Evolutionary conservation across 1,140 invertebrate species (phyloP).

Genomic region (Megathymus violae): DNA sequence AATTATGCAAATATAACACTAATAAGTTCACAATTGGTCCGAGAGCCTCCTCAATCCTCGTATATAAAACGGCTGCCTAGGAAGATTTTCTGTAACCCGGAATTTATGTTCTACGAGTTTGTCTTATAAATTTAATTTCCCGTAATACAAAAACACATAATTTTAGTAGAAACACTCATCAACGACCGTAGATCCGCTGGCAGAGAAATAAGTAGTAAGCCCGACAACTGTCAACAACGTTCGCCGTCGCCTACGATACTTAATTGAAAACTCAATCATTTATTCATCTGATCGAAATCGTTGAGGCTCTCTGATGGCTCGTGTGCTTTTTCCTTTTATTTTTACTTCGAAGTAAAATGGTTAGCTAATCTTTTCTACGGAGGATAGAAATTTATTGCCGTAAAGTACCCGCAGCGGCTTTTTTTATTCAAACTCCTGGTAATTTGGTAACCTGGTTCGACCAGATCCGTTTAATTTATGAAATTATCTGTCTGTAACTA

Average conservation of each 20-base stretch:
- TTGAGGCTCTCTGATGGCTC: slow-evolving; percentile 73
- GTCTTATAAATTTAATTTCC: too few species aligned
- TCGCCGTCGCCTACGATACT: slow-evolving; percentile 67
- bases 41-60: too few species aligned
- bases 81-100: too few species aligned
- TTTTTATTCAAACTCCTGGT: slow-evolving; percentile 39
- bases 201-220: slow-evolving; percentile 18
- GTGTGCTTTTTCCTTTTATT: slow-evolving; percentile 65
- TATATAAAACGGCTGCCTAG: too few species aligned
- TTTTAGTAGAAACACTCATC: too few species aligned
- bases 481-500: not conserved
- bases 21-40: too few species aligned
- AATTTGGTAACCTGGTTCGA: not conserved
- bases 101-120: too few species aligned
- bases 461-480: slow-evolving; percentile 3
- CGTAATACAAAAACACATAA: too few species aligned
- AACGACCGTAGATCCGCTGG: not conserved
- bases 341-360: slow-evolving; percentile 67
- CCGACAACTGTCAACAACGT: slow-evolving; percentile 75
- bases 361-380: slow-evolving; percentile 65
- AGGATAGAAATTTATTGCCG: slow-evolving; percentile 50
- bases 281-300: slow-evolving; percentile 79
- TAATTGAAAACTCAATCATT: slow-evolving; percentile 83
- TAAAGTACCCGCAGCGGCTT: slow-evolving; percentile 44
- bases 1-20: too few species aligned